Evolutionary conservation across 2,797 vertebrate species (phyloP).

Genomic region (Poecilia wingei): DNA sequence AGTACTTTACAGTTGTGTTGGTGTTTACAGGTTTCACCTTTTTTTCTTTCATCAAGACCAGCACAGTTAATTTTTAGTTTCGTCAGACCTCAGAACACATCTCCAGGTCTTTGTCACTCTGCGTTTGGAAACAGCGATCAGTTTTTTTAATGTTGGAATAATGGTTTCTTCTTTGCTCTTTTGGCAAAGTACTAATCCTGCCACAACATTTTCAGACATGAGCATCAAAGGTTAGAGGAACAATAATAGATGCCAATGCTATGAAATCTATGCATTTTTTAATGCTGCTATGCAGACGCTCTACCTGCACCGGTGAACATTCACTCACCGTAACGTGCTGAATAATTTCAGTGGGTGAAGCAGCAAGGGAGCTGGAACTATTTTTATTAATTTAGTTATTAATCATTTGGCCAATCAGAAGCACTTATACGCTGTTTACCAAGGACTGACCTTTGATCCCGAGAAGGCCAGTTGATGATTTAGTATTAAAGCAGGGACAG

Average conservation of each 20-base stretch:
- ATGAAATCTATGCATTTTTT: not conserved
- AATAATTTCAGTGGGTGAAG: not conserved
- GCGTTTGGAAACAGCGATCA: not conserved
- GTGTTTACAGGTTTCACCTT: not conserved
- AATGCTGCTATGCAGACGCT: not conserved
- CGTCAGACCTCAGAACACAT: not conserved
- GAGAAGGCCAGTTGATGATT: not conserved
- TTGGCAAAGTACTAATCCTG: not conserved
- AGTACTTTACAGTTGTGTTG: not conserved
- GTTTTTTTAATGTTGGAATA: not conserved
- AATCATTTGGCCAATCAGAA: not conserved
- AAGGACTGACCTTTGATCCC: not conserved
- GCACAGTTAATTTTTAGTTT: not conserved
- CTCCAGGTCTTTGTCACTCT: not conserved
- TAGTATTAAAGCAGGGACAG: not conserved
- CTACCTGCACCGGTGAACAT: not conserved
- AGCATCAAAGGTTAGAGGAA: not conserved
- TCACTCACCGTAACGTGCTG: not conserved
- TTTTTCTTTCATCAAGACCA: not conserved
- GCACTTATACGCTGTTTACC: not conserved
- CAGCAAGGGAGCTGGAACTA: too few relatives aligned
- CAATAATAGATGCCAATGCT: not conserved
- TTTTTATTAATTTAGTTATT: not conserved
- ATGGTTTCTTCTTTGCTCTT: too few relatives aligned
- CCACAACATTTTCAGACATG: not conserved